phyloP scores from a whole-genome alignment of 2,113 vertebrate species.

The Rhynchopsitta pachyrhyncha region DNA sequence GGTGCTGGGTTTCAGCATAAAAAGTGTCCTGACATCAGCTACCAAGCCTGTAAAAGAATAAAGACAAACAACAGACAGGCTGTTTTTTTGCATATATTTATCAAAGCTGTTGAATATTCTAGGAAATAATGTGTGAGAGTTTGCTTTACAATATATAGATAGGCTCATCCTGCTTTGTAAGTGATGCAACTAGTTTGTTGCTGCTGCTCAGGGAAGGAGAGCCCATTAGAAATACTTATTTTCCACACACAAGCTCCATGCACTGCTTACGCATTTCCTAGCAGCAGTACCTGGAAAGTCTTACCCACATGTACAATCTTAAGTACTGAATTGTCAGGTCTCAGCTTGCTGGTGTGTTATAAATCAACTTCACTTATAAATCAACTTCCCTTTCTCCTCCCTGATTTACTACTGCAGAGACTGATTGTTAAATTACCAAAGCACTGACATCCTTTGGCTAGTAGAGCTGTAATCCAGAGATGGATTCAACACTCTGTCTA shows the following conservation, averaged over 20 bases:
- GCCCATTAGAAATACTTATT: background rate
- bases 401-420: background rate
- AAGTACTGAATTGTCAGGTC: background rate
- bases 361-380: background rate
- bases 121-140: background rate
- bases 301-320: background rate
- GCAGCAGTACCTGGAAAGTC: background rate
- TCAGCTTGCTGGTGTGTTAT: background rate
- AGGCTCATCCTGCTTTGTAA: background rate
- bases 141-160: background rate
- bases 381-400: background rate
- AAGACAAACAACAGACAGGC: background rate
- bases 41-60: background rate
- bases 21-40: background rate
- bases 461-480: background rate
- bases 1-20: background rate
- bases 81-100: background rate
- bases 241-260: background rate
- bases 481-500: background rate
- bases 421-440: background rate
- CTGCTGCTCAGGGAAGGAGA: background rate
- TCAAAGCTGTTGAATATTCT: background rate
- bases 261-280: background rate
- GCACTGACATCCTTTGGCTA: background rate
- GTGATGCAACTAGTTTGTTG: background rate